Conservation (phyloP, 2,113 vertebrate genomes). For the Halcyon senegalensis region DNA sequence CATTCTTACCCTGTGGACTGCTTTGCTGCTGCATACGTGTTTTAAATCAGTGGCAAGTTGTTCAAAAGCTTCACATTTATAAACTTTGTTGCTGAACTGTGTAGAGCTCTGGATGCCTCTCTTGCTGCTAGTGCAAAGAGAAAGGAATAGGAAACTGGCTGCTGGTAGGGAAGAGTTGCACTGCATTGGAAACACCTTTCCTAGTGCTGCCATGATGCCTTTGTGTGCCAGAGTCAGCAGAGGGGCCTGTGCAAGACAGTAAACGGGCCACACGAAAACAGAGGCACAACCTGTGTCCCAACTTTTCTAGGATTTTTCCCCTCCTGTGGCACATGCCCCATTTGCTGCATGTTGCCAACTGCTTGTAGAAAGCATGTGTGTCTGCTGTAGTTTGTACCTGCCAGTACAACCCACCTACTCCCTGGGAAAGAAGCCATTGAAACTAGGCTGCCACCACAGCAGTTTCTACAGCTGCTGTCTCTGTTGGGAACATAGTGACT, state of each 20-base stretch:
- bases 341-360: not conserved
- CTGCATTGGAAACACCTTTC: not conserved
- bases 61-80: not conserved
- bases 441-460: not conserved
- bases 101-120: not conserved
- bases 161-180: not conserved
- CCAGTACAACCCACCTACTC: not conserved
- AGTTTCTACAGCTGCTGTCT: not conserved
- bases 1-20: not conserved
- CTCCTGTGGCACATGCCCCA: accelerated
- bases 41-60: not conserved
- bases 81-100: not conserved
- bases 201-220: not conserved
- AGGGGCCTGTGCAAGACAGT: not conserved
- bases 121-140: not conserved
- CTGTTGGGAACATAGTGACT: accelerated
- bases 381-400: not conserved
- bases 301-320: not conserved
- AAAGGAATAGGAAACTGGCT: not conserved
- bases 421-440: not conserved
- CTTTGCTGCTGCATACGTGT: not conserved
- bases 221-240: not conserved
- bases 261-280: not conserved
- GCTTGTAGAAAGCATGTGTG: not conserved
- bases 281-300: not conserved